phyloP scores from a whole-genome alignment of 2,113 vertebrate genomes.

The Heloderma charlesbogerti region DNA sequence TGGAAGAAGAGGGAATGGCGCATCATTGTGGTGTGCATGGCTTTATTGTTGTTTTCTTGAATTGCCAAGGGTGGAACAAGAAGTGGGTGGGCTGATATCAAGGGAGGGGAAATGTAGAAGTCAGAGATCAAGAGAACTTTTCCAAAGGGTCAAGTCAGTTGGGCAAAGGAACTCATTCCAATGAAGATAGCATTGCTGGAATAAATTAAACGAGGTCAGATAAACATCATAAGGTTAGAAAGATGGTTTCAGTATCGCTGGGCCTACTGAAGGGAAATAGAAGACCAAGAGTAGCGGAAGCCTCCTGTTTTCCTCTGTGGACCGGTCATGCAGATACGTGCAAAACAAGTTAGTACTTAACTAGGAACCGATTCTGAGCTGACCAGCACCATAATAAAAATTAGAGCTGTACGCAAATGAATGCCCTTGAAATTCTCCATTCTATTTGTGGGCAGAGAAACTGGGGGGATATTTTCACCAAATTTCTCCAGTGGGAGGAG shows the following conservation, averaged over 20 bases:
- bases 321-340: no score
- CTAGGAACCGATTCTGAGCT: not conserved
- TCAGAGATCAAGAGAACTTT: not conserved
- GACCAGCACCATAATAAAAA: no score
- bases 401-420: no score
- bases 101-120: not conserved
- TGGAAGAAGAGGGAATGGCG: not conserved
- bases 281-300: not conserved
- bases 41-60: not conserved
- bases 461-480: no score
- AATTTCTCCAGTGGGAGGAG: no score
- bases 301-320: not conserved
- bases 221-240: conserved; percentile 5
- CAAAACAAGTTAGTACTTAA: not conserved
- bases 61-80: not conserved
- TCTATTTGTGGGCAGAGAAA: no score
- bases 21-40: not conserved
- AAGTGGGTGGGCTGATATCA: not conserved
- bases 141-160: not conserved
- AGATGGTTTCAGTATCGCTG: not conserved
- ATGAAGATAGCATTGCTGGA: not conserved
- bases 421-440: no score
- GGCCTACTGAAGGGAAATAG: no score
- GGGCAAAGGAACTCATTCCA: not conserved
- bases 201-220: not conserved